Evolutionary conservation across 1,140 invertebrate species (phyloP), one percentile per base, ranked within the genome.

Genomic region (Pentalonia nigronervosa): DNA sequence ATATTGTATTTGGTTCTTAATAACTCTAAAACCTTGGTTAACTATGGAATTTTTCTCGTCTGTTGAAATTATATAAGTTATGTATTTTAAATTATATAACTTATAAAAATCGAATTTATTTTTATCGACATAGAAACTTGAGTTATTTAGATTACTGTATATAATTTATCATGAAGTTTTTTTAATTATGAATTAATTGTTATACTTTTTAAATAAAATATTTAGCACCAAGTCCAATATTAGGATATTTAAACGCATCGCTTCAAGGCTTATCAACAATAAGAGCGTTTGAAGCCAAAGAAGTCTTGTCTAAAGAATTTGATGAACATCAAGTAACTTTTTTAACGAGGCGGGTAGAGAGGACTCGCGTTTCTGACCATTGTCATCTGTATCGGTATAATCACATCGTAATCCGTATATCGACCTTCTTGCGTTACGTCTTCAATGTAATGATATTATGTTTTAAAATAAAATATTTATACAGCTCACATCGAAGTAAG

Each of bases 251-350:
- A 88, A 98, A 97, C 95, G 97, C 98, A 47, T 97, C 98, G 0
- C 95, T 99, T 1, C 97, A 98, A 95, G 99, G 99, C 9, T 95
- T 99, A 48, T 96, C 97, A 1, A 99, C 98, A 0, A 98, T 99
- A 91, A 96, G 98, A 93, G 98, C 98, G 0, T 98, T 98, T 94
- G 96, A 96, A 53, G 97, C 97, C 0, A 96, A 99, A 95, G 96
- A 97, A 94, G 97, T 97, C 93, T 96, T 99, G 21, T 97, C 97
- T 94, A 95, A 97, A 83, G 97, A 98, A 95, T 98, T 98, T 94
- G 97, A 98, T 94, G 96, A 96, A 94, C 96, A 97, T 94, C 97
- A 98, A 96, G 96, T 94, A 67, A 93, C n/a, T n/a, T n/a, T n/a
- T n/a, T n/a, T n/a, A n/a, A n/a, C n/a, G n/a, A n/a, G n/a, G n/a